Base-by-base conservation (phyloP, 2,797 vertebrate genomes). In the Astyanax mexicanus region DNA sequence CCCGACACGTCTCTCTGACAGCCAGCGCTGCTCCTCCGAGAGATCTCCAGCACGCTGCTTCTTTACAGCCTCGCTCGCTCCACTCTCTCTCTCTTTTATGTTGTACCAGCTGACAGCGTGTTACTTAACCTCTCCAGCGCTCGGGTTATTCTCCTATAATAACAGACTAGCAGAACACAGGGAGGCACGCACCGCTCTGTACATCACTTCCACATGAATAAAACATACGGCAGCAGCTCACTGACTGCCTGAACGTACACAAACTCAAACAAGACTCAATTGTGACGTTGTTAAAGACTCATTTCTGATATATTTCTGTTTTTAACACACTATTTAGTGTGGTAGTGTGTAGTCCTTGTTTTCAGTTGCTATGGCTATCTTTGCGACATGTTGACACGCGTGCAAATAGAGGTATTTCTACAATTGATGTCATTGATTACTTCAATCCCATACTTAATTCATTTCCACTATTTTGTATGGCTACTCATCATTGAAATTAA, bases 1-100 rank as follows among this genome's bases (percentile, higher is more conserved):
- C 54, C 25, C 54, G 90, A 94, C 93, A 1, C 66, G 61, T 75
- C 49, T 25, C 58, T 62, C 70, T 38, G 61, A 65, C 61, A 45
- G 65, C 60, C 60, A 25, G 19, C 37, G 19, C 12, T 23, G 27
- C 54, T 57, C 54, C 54, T 57, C 54, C 13, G 54, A 57, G 58
- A 40, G 11, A 23, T 42, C 60, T 25, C 19, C 3, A 11, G 32
- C 6, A n/a, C 4, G 11, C 61, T 27, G 40, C 23, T 45, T 45
- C 27, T 44, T 25, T 45, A 11, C 40, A 13, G 12, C 11, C 37
- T 13, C 27, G 10, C 61, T n/a, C 21, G 2, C 40, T 35, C 54
- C 27, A n/a, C 15, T 19, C 40, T 13, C n/a, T 65, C 61, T 45
- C 38, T 65, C 21, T 32, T 25, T 27, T 27, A 27, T 17, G 23